Conservation (phyloP, 2,113 vertebrate genomes). For the Mobula hypostoma region DNA sequence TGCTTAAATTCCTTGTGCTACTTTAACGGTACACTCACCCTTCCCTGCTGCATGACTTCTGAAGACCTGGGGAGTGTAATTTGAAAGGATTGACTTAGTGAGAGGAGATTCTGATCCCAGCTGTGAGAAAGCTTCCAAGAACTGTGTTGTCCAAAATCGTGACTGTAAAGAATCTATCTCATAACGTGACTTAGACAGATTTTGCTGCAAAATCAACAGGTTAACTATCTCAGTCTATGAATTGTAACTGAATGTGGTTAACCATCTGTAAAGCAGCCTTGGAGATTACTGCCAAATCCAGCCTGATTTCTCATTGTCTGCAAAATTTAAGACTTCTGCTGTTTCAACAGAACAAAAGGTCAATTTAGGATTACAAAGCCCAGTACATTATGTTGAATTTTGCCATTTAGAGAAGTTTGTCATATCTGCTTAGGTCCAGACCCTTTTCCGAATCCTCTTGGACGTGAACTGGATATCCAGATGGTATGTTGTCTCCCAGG, state of each 20-base stretch:
- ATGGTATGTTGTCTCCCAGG: too few species aligned
- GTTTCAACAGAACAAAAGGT: slow-evolving; percentile 21
- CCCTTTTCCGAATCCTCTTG: background rate
- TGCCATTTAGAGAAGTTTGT: background rate
- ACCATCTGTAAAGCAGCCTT: slow-evolving; percentile 7
- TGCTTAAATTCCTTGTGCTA: too few species aligned
- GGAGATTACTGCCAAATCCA: slow-evolving; percentile 13
- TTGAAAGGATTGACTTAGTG: too few species aligned
- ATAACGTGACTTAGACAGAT: background rate
- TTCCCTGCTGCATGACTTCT: too few species aligned
- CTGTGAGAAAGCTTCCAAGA: too few species aligned
- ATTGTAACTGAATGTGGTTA: background rate
- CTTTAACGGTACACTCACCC: too few species aligned
- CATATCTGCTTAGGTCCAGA: background rate
- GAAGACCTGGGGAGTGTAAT: too few species aligned
- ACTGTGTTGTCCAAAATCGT: background rate
- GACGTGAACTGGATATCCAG: too few species aligned
- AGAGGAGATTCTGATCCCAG: too few species aligned
- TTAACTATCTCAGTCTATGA: background rate
- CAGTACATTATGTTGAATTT: background rate
- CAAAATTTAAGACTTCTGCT: slow-evolving; percentile 1
- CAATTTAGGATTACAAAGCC: background rate
- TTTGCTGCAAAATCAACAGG: background rate
- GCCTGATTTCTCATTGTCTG: slow-evolving; percentile 21
- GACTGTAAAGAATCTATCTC: background rate